Conservation (phyloP, 2,113 vertebrate genomes). For the Sapajus apella region DNA sequence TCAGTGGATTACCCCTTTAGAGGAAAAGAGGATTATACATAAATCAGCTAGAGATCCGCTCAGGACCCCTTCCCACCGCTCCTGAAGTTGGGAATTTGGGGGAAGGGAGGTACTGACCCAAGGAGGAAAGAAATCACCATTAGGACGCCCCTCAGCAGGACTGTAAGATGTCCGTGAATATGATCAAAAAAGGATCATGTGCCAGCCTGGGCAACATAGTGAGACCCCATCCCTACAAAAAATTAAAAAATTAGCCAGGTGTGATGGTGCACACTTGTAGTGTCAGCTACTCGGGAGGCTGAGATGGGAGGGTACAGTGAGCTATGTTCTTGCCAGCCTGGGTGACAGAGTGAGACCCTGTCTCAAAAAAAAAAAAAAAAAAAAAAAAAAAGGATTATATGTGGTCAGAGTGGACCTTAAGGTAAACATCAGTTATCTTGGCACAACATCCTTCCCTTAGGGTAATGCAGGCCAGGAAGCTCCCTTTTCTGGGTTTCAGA, state of each 20-base stretch:
- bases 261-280: too few relatives aligned
- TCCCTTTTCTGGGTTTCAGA: neutral
- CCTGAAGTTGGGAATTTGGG: neutral
- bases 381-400: neutral
- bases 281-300: too few relatives aligned
- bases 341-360: too few relatives aligned
- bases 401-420: neutral
- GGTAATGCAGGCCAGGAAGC: neutral
- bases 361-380: too few relatives aligned
- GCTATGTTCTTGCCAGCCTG: too few relatives aligned
- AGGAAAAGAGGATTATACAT: constrained; percentile 55
- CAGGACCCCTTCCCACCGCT: constrained; percentile 20
- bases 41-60: constrained; percentile 38
- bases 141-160: neutral
- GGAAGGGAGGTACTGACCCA: neutral
- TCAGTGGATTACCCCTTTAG: constrained; percentile 40
- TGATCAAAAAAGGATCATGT: neutral
- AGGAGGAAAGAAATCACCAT: neutral
- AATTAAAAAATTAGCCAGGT: too few relatives aligned
- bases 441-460: neutral
- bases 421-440: neutral
- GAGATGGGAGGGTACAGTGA: too few relatives aligned
- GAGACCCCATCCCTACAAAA: too few relatives aligned
- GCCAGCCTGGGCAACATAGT: too few relatives aligned
- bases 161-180: neutral